Evolutionary conservation across 2,797 vertebrate species (phyloP).

Genomic region (Macropus fuliginosus): DNA sequence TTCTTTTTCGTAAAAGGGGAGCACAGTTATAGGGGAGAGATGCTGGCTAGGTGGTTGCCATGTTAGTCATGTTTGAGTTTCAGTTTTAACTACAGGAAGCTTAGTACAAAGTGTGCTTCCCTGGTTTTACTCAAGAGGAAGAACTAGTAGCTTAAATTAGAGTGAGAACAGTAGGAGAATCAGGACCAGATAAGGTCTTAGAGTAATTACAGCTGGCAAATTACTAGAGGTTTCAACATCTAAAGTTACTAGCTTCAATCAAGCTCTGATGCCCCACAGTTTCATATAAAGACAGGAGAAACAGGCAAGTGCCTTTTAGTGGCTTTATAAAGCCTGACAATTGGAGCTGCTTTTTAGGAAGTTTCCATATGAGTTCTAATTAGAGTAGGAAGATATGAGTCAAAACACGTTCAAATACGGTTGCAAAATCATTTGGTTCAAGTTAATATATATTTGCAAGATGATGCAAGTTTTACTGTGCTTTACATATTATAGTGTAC

Average conservation of each 20-base stretch:
- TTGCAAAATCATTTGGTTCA: not conserved
- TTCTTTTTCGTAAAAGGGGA: not conserved
- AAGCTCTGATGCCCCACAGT: constrained; percentile 35
- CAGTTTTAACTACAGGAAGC: not conserved
- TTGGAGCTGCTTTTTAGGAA: not conserved
- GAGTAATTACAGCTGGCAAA: constrained; percentile 63
- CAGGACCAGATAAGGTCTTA: constrained; percentile 59
- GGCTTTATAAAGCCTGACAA: not conserved
- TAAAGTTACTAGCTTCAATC: constrained; percentile 57
- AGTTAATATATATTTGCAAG: not conserved
- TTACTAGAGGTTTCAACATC: constrained; percentile 61
- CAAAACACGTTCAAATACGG: not conserved
- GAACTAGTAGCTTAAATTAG: constrained; percentile 49
- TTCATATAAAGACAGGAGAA: constrained; percentile 38
- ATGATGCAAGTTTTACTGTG: not conserved
- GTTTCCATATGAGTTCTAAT: not conserved
- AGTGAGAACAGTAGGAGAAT: constrained; percentile 55
- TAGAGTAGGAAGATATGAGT: not conserved
- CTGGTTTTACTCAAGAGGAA: constrained; percentile 51
- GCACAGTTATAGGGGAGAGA: not conserved
- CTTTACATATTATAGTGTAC: not conserved
- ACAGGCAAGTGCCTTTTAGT: constrained; percentile 2
- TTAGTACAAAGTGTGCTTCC: constrained; percentile 5
- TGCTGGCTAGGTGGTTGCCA: not conserved
- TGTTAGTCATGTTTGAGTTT: not conserved